Base-by-base conservation (phyloP, 2,113 vertebrate genomes). In the Thalassoma bifasciatum region DNA sequence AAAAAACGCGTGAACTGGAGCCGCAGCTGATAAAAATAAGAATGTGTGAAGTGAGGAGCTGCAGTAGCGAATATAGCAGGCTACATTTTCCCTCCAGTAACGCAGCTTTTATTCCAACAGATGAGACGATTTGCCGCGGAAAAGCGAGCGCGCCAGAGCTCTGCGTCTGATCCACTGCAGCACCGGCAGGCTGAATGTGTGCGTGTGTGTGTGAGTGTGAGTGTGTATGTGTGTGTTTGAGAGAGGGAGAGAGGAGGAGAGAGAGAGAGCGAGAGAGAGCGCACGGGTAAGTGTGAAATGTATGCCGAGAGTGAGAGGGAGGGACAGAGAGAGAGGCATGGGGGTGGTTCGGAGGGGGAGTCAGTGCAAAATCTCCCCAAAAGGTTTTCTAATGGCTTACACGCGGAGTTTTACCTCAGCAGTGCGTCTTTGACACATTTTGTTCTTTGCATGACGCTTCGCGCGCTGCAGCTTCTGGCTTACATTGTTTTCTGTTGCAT, bases 101-200 rank as follows among this genome's bases (percentile, higher is more conserved):
- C 71, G 52, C 73, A 37, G 57, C 74, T 16, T 67, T 72, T 56
- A 59, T 68, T 79, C 79, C 81, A 38, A 52, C 60, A 66, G 70
- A 88, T 69, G 72, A 82, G 57, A 65, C 79, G 81, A 69, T 70
- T 71, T 70, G 60, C 62, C 56, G 79, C 59, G 80, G 66, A 73
- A 76, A 82, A 66, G 72, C 61, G 71, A 56, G 72, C 63, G 75
- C 66, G 79, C 73, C 49, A 56, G 56, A 81, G 84, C 78, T 84
- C 84, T 83, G 84, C 85, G 86, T 69, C 83, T 90, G 84, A 89
- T 84, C 83, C 89, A 88, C 87, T 91, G 88, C 89, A 92, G 89
- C 86, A 90, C 71, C 69, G 69, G 59, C 77, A 60, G 75, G 40
- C 49, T 68, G 42, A 34, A 24, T 37, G 66, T 8, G 72, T 26